These are phyloP conservation scores for Drosophila leonis DNA, from an alignment of 2,888 invertebrate species.

Conservation along the genomic window DNA sequence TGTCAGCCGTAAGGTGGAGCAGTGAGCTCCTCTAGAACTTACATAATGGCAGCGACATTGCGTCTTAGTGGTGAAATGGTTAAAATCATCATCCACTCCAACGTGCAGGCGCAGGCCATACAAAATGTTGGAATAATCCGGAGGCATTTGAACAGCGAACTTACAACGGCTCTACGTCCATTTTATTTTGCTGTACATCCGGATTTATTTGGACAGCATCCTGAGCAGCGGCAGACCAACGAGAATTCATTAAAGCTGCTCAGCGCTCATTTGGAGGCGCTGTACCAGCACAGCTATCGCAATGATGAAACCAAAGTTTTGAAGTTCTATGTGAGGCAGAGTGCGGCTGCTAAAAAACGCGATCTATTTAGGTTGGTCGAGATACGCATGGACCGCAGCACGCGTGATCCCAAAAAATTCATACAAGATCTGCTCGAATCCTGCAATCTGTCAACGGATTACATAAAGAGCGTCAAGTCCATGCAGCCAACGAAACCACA, in stretches of 20 bases:
- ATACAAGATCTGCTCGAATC: constrained; percentile 90
- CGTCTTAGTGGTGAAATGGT: constrained; percentile 25
- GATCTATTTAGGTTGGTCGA: constrained; percentile 90
- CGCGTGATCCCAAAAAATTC: constrained; percentile 90
- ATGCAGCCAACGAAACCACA: constrained; percentile 27
- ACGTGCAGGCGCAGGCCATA: constrained; percentile 2
- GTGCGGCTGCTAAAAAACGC: constrained; percentile 58
- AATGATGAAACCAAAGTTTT: constrained; percentile 86
- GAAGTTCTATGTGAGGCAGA: constrained; percentile 91
- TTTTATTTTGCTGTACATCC: constrained; percentile 98
- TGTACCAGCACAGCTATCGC: constrained; percentile 87
- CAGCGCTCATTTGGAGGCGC: constrained; percentile 93
- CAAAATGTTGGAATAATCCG: constrained; percentile 17
- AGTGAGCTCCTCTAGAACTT: constrained; percentile 51
- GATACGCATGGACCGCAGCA: constrained; percentile 89
- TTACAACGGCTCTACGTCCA: constrained; percentile 95
- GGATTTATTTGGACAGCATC: constrained; percentile 96
- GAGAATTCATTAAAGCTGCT: constrained; percentile 95
- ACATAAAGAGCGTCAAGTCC: constrained; percentile 90
- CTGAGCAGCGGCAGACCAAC: constrained; percentile 94
- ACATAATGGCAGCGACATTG: constrained; percentile 61
- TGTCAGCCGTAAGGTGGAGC: constrained; percentile 18
- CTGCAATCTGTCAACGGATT: constrained; percentile 94
- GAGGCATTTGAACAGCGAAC: constrained; percentile 86
- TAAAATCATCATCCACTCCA: constrained; percentile 9